Evolutionary conservation across 2,113 vertebrate species (phyloP).

Genomic region (Stomatorhinus ivindoensis): DNA sequence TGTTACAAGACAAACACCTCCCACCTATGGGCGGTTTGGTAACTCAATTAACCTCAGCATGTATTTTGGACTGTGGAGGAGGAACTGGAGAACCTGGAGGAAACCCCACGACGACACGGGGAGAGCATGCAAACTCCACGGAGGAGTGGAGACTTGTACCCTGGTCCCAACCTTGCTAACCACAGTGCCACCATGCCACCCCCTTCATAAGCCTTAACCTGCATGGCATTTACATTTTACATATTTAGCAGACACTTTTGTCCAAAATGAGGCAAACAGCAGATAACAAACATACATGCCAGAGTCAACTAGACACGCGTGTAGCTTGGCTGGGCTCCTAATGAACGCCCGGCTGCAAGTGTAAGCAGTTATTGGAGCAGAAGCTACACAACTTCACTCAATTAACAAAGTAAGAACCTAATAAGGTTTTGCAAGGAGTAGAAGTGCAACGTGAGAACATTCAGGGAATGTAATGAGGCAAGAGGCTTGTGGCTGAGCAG

Average conservation of each 20-base stretch:
- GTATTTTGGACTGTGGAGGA: neutral
- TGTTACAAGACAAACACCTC: neutral
- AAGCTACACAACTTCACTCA: neutral
- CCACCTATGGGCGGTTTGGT: neutral
- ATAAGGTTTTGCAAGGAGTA: neutral
- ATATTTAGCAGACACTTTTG: neutral
- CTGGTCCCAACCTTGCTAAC: neutral
- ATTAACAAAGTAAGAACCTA: neutral
- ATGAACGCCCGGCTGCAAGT: neutral
- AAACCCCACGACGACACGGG: neutral
- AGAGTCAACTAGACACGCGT: neutral
- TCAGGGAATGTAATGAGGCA: neutral
- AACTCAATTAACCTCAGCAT: neutral
- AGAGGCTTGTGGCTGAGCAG: neutral
- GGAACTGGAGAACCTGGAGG: neutral
- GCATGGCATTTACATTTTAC: neutral
- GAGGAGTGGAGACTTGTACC: neutral
- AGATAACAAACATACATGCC: neutral
- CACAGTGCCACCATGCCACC: neutral
- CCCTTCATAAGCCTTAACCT: neutral
- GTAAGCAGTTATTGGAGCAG: neutral
- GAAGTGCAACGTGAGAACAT: neutral
- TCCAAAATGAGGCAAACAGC: neutral
- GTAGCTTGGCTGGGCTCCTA: neutral
- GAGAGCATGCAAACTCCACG: neutral